Evolutionary conservation across 1,140 invertebrate species (phyloP).

Genomic region (Oryzaephilus surinamensis): DNA sequence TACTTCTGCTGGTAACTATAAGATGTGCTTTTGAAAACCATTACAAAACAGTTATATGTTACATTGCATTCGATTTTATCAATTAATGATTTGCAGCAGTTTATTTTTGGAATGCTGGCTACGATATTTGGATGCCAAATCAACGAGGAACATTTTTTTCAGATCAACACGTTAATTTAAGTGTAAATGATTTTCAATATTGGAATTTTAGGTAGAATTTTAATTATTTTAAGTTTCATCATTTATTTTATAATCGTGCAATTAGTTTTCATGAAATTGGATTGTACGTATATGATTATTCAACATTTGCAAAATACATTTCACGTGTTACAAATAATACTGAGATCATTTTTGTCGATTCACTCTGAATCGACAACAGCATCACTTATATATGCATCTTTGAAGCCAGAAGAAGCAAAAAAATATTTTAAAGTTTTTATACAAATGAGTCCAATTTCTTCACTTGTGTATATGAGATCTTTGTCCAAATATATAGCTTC

Average conservation of each 20-base stretch:
- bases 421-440: constrained; percentile 4
- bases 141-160: constrained; percentile 4
- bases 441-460: constrained; percentile 1
- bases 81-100: too few species aligned
- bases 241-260: too few species aligned
- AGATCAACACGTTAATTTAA: constrained; percentile 1
- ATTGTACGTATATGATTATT: constrained; percentile 1
- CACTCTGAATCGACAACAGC: not conserved
- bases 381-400: constrained; percentile 4
- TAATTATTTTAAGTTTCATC: too few species aligned
- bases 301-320: not conserved
- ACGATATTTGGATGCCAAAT: constrained; percentile 8
- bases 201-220: constrained; percentile 9
- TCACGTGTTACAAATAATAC: not conserved
- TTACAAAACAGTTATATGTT: not conserved
- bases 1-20: not conserved
- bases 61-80: too few species aligned
- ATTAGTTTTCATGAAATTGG: constrained; percentile 11
- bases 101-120: constrained; percentile 4
- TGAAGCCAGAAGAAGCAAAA: not conserved
- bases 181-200: not conserved
- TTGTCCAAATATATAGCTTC: not conserved
- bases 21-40: too few species aligned
- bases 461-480: not conserved
- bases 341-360: constrained; percentile 1